These are phyloP conservation scores for Cantharis lateralis DNA, from an alignment of 2,888 invertebrate species.

Conservation along the genomic window DNA sequence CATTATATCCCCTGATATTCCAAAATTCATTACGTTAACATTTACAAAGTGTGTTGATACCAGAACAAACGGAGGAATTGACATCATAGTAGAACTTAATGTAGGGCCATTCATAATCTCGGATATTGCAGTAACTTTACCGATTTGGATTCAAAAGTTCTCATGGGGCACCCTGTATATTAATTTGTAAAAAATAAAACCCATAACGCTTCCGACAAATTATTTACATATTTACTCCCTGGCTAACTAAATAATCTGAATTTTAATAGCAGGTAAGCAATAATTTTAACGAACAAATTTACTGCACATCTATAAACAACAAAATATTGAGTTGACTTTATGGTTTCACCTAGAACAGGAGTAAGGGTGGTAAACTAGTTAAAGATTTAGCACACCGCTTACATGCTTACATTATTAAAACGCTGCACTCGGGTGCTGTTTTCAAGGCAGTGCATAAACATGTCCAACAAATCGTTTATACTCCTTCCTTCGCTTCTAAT, in stretches of 20 bases:
- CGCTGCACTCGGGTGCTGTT: conserved; percentile 21
- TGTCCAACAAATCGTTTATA: conserved; percentile 35
- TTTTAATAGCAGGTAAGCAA: background rate
- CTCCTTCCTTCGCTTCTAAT: conserved; percentile 30
- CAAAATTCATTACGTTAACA: background rate
- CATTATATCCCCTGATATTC: background rate
- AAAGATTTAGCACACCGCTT: conserved; percentile 19
- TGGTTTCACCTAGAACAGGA: conserved; percentile 10
- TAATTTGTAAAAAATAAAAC: background rate
- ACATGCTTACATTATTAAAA: conserved; percentile 30
- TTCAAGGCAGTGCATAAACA: conserved; percentile 35
- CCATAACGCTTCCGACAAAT: background rate
- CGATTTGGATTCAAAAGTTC: background rate
- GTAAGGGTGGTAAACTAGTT: background rate
- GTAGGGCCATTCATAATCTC: background rate
- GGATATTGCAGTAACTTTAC: background rate
- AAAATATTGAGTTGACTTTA: conserved; percentile 20
- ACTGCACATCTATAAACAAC: background rate
- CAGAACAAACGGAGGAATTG: background rate
- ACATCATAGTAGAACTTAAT: background rate
- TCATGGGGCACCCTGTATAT: background rate
- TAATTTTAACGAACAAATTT: background rate
- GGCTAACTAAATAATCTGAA: background rate
- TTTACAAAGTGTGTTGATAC: background rate
- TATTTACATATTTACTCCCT: background rate